Evolutionary conservation across 2,888 invertebrate genomes (phyloP).

Genomic region (Morinoia aosen): DNA sequence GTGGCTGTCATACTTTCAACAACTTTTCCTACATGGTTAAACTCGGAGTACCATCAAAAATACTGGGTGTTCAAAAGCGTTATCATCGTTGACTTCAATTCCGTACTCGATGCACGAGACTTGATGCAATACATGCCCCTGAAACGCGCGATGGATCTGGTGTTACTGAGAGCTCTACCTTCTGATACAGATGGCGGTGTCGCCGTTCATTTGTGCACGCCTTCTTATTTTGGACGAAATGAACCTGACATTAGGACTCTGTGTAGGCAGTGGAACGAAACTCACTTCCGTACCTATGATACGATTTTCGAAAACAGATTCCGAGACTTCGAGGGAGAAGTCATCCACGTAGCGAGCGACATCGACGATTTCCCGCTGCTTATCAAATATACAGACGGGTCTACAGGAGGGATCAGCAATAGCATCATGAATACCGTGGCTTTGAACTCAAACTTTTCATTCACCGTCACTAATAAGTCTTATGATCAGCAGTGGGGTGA

Average conservation of each 20-base stretch:
- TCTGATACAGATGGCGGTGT: background rate
- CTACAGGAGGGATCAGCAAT: slow-evolving; percentile 53
- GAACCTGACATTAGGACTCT: background rate
- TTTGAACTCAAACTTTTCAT: slow-evolving; percentile 55
- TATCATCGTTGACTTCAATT: background rate
- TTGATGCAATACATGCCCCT: background rate
- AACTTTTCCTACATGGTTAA: background rate
- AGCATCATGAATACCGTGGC: slow-evolving; percentile 54
- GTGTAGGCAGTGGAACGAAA: slow-evolving; percentile 49
- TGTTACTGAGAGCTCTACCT: background rate
- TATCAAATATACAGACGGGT: slow-evolving; percentile 22
- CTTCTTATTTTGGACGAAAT: background rate
- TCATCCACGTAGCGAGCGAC: slow-evolving; percentile 58
- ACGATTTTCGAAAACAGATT: slow-evolving; percentile 54
- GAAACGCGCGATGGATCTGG: background rate
- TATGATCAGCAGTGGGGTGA: slow-evolving; percentile 55
- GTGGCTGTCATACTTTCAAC: background rate
- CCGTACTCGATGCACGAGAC: background rate
- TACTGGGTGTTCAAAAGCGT: background rate
- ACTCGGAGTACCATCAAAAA: background rate
- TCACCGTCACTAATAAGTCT: slow-evolving; percentile 6
- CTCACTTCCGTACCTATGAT: slow-evolving; percentile 39
- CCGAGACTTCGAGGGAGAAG: slow-evolving; percentile 54
- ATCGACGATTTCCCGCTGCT: slow-evolving; percentile 58
- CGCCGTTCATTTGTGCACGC: background rate